Evolutionary conservation across 2,113 vertebrate genomes (phyloP), one percentile per base, ranked within the genome.

Genomic region (Ifrita kowaldi): DNA sequence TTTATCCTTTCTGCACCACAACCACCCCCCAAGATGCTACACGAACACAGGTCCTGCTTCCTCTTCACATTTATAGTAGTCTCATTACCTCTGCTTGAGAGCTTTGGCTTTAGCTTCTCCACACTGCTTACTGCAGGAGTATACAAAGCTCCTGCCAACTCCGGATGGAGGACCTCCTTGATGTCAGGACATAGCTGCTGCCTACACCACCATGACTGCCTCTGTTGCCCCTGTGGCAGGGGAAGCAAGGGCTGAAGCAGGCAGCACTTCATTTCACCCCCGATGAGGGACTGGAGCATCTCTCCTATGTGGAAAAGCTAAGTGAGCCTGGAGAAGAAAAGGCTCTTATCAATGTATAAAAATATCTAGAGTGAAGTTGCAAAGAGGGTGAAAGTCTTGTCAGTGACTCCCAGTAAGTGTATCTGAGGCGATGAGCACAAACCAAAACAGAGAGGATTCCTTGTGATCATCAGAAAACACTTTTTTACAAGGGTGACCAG

Each of bases 1-100:
- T 84, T 71, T 70, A 79, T 44, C 30, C 20, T 62, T 68, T 39
- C 52, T 13, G 41, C 6, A 67, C 42, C 16, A 32, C n/a, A 59
- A 5, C 6, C 2, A 2, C 3, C 0, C 13, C 5, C 2, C 19
- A 56, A 30, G 49, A 52, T 17, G 10, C 24, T 78, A 37, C 7
- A 2, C 1, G 68, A 33, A 41, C 35, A 53, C 24, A 74, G 28
- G 18, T 79, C 63, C 17, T 0, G 0, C 35, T 79, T 67, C 10
- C 20, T 74, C 44, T 55, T 88, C 30, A 23, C 5, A 17, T 37
- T 64, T 71, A n/a, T 3, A 64, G n/a, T 5, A 37, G 22, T 22
- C 41, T 49, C 22, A 2, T 68, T 77, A 73, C n/a, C 7, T 37
- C 50, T 87, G 37, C 32, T 60, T 83, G 37, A 75, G 37, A 24